A percentile compares a stretch with the other conserved stretches of the same genome.
Evolutionary conservation across 64 coral and sea anemone genomes (phyloP).

Genomic region (Porites lutea): DNA sequence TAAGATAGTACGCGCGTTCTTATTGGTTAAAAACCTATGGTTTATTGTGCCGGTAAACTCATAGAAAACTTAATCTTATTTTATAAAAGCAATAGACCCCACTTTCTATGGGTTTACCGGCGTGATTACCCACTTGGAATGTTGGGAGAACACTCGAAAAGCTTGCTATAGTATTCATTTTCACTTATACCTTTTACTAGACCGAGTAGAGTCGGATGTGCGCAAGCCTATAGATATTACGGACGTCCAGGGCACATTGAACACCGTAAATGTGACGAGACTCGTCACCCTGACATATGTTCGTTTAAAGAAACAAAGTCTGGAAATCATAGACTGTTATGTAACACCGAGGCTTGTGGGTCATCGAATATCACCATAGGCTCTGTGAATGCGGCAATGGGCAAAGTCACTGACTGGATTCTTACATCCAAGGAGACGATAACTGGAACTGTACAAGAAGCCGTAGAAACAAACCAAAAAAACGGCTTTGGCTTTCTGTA

Average conservation of each 20-base stretch:
- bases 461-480: slow-evolving; percentile 2
- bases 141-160: too few species aligned
- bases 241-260: slow-evolving; percentile 4
- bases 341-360: slow-evolving; percentile 12
- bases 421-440: not conserved
- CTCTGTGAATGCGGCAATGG: not conserved
- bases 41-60: too few species aligned
- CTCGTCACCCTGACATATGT: slow-evolving; percentile 27
- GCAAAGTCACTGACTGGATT: slow-evolving; percentile 37
- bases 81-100: too few species aligned
- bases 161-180: too few species aligned
- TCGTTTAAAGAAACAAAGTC: not conserved
- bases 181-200: not conserved
- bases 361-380: not conserved
- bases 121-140: too few species aligned
- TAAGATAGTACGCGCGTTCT: too few species aligned
- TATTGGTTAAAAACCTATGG: too few species aligned
- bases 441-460: not conserved
- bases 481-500: slow-evolving; percentile 42
- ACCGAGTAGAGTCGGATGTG: not conserved
- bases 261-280: slow-evolving; percentile 33
- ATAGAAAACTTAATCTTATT: too few species aligned
- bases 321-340: not conserved
- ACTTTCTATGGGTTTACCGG: too few species aligned
- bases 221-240: slow-evolving; percentile 14